A percentile compares a stretch with the other conserved stretches of the same genome.
phyloP scores from a whole-genome alignment of 2,113 vertebrate genomes.

The Varanus komodoensis region DNA sequence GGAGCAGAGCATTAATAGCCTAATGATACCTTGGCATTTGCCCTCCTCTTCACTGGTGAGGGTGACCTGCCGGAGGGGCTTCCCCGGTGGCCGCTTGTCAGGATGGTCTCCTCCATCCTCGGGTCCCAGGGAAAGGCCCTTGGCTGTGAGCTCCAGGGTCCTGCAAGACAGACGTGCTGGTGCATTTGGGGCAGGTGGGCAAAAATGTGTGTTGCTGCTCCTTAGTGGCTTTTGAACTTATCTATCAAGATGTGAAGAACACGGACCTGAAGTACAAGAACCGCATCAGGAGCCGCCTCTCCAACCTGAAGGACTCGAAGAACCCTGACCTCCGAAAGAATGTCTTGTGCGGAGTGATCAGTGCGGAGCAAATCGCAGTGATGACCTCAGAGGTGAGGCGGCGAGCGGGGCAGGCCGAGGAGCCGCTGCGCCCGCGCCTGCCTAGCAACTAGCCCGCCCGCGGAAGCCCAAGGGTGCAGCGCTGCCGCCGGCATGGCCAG shows the following conservation, averaged over 20 bases:
- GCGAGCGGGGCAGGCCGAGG: background rate
- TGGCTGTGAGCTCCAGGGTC: too few relatives aligned
- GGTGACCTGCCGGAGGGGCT: background rate
- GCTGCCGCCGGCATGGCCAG: background rate
- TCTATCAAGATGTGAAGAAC: slow-evolving; percentile 91
- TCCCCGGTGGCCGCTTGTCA: background rate
- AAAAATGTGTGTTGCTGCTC: slow-evolving; percentile 21
- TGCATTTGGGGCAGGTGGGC: background rate
- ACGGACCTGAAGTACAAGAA: slow-evolving; percentile 95
- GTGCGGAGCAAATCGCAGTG: slow-evolving; percentile 85
- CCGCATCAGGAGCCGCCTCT: slow-evolving; percentile 91
- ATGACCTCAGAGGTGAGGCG: slow-evolving; percentile 92
- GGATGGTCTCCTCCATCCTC: background rate
- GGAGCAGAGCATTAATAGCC: too few relatives aligned
- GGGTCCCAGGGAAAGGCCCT: background rate
- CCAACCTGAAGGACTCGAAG: slow-evolving; percentile 96
- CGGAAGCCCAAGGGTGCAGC: background rate
- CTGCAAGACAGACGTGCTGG: background rate
- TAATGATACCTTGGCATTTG: background rate
- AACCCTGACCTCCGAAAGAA: slow-evolving; percentile 92
- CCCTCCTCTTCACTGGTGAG: background rate
- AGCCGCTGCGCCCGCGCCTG: background rate
- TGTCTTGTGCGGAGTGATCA: slow-evolving; percentile 89
- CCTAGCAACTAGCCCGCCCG: background rate
- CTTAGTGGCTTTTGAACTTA: slow-evolving; percentile 85